A percentile compares a stretch with the other conserved stretches of the same genome.
phyloP scores from a whole-genome alignment of 2,888 invertebrate species.

The Netelia melanura region DNA sequence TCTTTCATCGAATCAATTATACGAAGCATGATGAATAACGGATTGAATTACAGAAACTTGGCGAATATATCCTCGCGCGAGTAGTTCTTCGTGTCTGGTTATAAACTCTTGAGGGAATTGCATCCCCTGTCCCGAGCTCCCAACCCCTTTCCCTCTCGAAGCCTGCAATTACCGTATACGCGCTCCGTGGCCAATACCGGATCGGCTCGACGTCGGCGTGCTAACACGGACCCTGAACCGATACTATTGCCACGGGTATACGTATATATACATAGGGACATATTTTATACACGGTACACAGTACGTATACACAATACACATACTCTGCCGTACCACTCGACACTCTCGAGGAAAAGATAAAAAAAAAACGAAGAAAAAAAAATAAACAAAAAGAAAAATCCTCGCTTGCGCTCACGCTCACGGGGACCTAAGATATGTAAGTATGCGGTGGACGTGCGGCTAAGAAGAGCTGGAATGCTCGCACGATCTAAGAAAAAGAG shows the following conservation, averaged over 20 bases:
- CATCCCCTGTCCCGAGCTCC: constrained; percentile 48
- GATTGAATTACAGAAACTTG: constrained; percentile 4
- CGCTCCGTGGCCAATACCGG: constrained; percentile 50
- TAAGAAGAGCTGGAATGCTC: constrained; percentile 75
- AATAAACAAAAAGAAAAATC: constrained; percentile 35
- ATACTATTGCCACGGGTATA: constrained; percentile 31
- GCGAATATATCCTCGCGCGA: constrained; percentile 2
- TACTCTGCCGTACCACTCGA: constrained; percentile 22
- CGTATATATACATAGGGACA: constrained; percentile 29
- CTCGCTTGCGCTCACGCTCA: constrained; percentile 63
- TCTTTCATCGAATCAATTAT: constrained; percentile 5
- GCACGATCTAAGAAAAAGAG: constrained; percentile 72
- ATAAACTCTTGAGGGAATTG: constrained; percentile 59
- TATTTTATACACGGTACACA: constrained; percentile 8
- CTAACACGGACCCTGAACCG: constrained; percentile 43
- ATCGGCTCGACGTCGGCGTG: constrained; percentile 42
- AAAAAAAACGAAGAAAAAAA: not conserved
- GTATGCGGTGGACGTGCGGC: constrained; percentile 76
- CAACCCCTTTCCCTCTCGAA: constrained; percentile 52
- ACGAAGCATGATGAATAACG: not conserved
- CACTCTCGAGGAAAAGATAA: constrained; percentile 19
- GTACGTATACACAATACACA: constrained; percentile 16
- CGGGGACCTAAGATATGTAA: constrained; percentile 74
- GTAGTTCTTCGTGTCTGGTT: constrained; percentile 27
- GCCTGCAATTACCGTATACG: constrained; percentile 59